These are phyloP conservation scores for Trinorchestia longiramus DNA, from an alignment of 1,140 invertebrate species.

Conservation along the genomic window DNA sequence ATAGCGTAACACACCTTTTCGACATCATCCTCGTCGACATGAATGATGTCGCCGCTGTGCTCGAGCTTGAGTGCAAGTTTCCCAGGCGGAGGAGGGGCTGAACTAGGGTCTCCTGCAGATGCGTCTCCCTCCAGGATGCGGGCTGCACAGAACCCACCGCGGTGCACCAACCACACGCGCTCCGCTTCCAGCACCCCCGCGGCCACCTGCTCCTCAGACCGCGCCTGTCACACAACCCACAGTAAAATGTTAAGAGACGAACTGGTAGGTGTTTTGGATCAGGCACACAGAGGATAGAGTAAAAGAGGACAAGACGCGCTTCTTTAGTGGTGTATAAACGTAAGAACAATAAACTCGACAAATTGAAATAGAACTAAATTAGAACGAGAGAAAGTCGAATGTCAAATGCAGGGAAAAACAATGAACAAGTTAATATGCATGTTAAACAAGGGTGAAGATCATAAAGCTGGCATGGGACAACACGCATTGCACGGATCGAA, in stretches of 20 bases:
- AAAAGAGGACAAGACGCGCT: background rate
- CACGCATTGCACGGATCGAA: no score
- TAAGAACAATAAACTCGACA: background rate
- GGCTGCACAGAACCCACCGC: slow-evolving; percentile 87
- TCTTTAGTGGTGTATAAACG: background rate
- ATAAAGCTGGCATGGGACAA: no score
- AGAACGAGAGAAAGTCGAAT: background rate
- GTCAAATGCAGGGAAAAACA: no score
- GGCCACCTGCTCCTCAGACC: slow-evolving; percentile 84
- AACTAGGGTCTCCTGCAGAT: slow-evolving; percentile 67
- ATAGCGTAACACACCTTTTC: slow-evolving; percentile 78
- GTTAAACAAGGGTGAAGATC: no score
- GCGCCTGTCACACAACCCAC: slow-evolving; percentile 74
- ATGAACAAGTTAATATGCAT: no score
- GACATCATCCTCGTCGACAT: slow-evolving; percentile 92
- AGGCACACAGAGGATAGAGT: background rate
- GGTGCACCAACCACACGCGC: slow-evolving; percentile 89
- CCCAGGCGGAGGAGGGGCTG: slow-evolving; percentile 72
- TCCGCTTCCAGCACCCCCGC: slow-evolving; percentile 85
- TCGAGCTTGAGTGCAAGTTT: slow-evolving; percentile 82
- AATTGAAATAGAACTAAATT: background rate
- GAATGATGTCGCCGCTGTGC: slow-evolving; percentile 81
- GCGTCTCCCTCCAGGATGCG: slow-evolving; percentile 72
- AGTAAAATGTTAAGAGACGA: background rate
- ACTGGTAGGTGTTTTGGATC: background rate